Base-by-base conservation (phyloP, 2,797 vertebrate genomes). In the Diplodus sargus region DNA sequence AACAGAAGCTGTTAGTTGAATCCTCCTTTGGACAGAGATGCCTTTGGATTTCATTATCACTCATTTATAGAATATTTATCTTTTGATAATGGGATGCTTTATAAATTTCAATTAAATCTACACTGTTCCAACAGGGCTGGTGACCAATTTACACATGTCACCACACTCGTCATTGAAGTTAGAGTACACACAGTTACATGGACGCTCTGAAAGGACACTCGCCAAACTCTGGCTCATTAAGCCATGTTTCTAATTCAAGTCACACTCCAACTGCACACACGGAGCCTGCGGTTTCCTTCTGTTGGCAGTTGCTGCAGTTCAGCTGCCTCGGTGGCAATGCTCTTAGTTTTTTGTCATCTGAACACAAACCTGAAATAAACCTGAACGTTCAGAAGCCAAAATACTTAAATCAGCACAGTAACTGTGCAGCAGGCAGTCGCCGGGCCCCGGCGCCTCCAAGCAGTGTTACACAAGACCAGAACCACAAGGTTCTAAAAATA, bases 231-330 rank as follows among this genome's bases (percentile, higher is more conserved):
- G 72, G 70, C 84, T 78, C 83, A 83, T 85, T 86, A 64, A 79
- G 23, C 47, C 10, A 1, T 8, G 59, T 78, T 92, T 90, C 51
- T 65, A 43, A 91, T 90, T 89, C 89, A 76, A 72, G 85, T 91
- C 90, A 89, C 87, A 74, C 4, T 51, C 65, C 14, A 48, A 69
- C 67, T 64, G 61, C 71, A 79, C 23, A 42, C 78, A 85, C 53
- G 17, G 58, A 28, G 63, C 34, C 63, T 70, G 65, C 16, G 53
- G 14, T 76, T 83, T 79, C 57, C 67, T 76, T 78, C 22, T 49
- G 43, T 45, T 84, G 80, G 72, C 70, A 73, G 76, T 81, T 8
- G 11, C 61, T 74, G 30, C 60, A 60, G 77, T 52, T 78, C 72
- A 45, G 79, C 65, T 30, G 66, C 70, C 60, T 25, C 53, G 20